These are phyloP conservation scores for Esox masquinongy DNA, from an alignment of 2,797 vertebrate species.

Conservation along the genomic window DNA sequence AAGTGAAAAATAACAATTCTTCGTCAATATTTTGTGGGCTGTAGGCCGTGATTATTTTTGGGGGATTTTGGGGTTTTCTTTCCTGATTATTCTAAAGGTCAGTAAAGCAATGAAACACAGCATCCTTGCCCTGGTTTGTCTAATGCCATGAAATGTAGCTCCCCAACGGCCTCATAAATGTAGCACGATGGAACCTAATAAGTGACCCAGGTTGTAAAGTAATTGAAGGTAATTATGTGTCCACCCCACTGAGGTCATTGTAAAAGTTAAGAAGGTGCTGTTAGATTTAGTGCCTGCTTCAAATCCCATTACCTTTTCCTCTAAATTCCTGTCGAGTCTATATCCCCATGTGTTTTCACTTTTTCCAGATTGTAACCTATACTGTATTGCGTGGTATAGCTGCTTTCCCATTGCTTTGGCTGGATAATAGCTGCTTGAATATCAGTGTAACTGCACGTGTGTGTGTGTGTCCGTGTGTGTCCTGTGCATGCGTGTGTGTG, in stretches of 20 bases:
- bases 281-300: conserved; percentile 46
- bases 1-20: not conserved
- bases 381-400: conserved; percentile 8
- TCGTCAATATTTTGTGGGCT: not conserved
- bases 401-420: not conserved
- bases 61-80: not conserved
- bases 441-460: not conserved
- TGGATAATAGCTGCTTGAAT: conserved; percentile 7
- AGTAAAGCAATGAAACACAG: not conserved
- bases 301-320: conserved; percentile 41
- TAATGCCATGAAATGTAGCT: not conserved
- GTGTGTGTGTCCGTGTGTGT: not conserved
- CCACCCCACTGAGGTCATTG: conserved; percentile 35
- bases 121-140: not conserved
- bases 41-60: not conserved
- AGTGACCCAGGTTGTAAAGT: conserved; percentile 47
- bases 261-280: conserved; percentile 43
- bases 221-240: conserved; percentile 37
- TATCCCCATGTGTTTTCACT: conserved; percentile 47
- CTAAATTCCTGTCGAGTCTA: conserved; percentile 13
- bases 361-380: not conserved
- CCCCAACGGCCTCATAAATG: conserved; percentile 22
- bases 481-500: not conserved
- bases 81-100: not conserved
- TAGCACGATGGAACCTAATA: conserved; percentile 28